These are phyloP conservation scores for Tachysurus vachellii DNA, from an alignment of 2,113 vertebrate genomes.

Conservation along the genomic window DNA sequence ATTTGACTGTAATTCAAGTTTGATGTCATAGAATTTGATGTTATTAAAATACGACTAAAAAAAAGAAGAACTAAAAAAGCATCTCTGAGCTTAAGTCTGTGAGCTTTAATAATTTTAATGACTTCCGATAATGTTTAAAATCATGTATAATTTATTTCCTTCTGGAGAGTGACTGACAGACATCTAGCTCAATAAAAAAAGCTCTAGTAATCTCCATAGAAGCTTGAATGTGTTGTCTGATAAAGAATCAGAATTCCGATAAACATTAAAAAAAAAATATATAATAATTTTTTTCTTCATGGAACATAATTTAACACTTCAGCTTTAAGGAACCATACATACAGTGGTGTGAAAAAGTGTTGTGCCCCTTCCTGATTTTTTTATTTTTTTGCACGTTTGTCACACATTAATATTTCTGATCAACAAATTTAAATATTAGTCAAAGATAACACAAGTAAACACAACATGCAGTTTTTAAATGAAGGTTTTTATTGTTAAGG, in stretches of 20 bases:
- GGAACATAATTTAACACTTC: neutral
- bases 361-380: too few relatives aligned
- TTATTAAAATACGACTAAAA: neutral
- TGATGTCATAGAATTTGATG: too few relatives aligned
- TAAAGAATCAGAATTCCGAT: neutral
- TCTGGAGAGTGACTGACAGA: neutral
- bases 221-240: neutral
- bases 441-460: too few relatives aligned
- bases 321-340: neutral
- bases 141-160: neutral
- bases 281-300: neutral
- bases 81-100: neutral
- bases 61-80: too few relatives aligned
- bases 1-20: too few relatives aligned
- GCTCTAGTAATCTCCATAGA: neutral
- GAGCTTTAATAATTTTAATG: neutral
- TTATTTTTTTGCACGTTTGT: too few relatives aligned
- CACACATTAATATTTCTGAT: too few relatives aligned
- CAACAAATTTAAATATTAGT: too few relatives aligned
- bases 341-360: too few relatives aligned
- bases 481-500: too few relatives aligned
- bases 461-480: too few relatives aligned
- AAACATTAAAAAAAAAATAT: neutral
- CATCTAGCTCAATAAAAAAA: neutral
- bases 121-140: neutral